These are phyloP conservation scores for Diploscapter pachys DNA, from an alignment of 1,140 invertebrate genomes.

Conservation along the genomic window DNA sequence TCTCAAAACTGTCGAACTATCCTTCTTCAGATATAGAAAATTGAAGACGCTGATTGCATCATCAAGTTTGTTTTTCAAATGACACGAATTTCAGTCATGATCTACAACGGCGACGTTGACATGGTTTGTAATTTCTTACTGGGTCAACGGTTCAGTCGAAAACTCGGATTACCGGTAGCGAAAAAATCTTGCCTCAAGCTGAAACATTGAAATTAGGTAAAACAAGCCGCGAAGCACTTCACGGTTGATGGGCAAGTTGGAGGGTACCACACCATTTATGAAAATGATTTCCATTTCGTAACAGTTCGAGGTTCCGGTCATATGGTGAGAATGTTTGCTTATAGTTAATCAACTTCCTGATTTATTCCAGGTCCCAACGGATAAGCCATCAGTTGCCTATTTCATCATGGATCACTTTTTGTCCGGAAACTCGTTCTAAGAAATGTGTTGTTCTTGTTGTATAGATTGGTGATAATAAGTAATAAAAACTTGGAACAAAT, in stretches of 20 bases:
- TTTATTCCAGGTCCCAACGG: too few relatives aligned
- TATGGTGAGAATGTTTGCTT: too few relatives aligned
- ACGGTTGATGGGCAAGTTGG: conserved; percentile 36
- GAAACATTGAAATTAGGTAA: conserved; percentile 8
- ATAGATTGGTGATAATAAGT: too few relatives aligned
- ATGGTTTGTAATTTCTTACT: conserved; percentile 64
- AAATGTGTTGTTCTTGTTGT: too few relatives aligned
- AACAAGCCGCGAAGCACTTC: conserved; percentile 31
- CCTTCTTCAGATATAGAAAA: conserved; percentile 4
- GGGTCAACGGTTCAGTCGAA: conserved; percentile 37
- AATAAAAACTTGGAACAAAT: too few relatives aligned
- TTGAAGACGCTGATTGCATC: background rate
- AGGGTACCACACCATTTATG: conserved; percentile 33
- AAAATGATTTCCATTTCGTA: conserved; percentile 22
- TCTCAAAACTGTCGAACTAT: background rate
- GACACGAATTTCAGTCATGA: conserved; percentile 36
- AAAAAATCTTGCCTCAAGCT: background rate
- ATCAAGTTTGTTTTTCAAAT: background rate
- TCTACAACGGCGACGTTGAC: conserved; percentile 66
- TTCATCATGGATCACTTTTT: too few relatives aligned
- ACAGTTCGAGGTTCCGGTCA: conserved; percentile 26
- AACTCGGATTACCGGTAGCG: conserved; percentile 28
- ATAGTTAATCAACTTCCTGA: too few relatives aligned
- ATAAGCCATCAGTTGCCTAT: too few relatives aligned
- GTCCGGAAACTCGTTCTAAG: too few relatives aligned